Evolutionary conservation across 2,888 invertebrate genomes (phyloP), one percentile per base, ranked within the genome.

Genomic region (Hirtodrosophila duncani): DNA sequence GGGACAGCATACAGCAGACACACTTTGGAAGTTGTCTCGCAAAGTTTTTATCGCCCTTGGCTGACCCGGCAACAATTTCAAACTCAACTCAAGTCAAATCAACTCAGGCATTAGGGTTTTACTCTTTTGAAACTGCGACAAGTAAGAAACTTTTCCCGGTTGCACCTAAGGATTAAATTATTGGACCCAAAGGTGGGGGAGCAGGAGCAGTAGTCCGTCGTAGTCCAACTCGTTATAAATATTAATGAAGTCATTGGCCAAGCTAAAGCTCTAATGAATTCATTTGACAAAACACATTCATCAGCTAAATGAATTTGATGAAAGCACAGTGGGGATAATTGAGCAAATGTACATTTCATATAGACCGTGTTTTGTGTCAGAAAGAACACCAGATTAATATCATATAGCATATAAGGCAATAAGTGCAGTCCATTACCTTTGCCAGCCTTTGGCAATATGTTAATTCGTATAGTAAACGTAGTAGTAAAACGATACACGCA

Each of bases 221-320:
- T n/a, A n/a, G n/a, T 37, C 29, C 46, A 29, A 21, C 24, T 38
- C 45, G 33, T 59, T 71, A 65, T 67, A 67, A 67, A 80, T 72
- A 80, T 72, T 72, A 72, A 72, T 72, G 62, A 75, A 64, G 52
- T 48, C 66, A 55, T 63, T 49, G 66, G 50, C 31, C 52, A n/a
- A n/a, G n/a, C n/a, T n/a, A n/a, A n/a, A n/a, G n/a, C n/a, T n/a
- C 46, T 51, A 65, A 58, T 67, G 53, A 67, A 65, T 65, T 59
- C 48, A 58, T 41, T 42, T 52, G 48, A 62, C 62, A 57, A 23
- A 23, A 38, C 49, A 55, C 70, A 78, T 70, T 78, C 67, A 79
- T 70, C 75, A 78, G 57, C 43, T 59, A 57, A 69, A 69, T 74
- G 42, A 65, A 63, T 56, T 72, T 42, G 31, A 46, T 20, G 45